Evolutionary conservation across 2,797 vertebrate species (phyloP), one percentile per base, ranked within the genome.

Genomic region (Argya squamiceps): DNA sequence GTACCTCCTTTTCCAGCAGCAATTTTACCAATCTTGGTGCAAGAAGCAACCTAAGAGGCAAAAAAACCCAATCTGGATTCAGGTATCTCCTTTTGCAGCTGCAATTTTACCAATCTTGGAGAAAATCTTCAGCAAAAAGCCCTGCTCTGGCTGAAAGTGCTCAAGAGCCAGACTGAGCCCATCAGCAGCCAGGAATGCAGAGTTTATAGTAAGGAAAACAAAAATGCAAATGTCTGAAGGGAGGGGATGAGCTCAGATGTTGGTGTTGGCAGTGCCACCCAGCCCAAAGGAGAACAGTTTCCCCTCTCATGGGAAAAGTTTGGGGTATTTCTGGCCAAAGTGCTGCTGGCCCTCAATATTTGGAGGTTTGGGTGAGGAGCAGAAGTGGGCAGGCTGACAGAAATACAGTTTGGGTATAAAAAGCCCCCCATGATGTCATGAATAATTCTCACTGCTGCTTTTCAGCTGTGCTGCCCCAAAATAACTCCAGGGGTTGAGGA

Each of bases 161-260:
- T 81, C 74, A 12, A 81, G 83, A n/a, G 62, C 50, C 50, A 92
- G 93, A 64, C 53, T 47, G 46, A 86, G 79, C 30, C 49, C 68
- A 46, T 84, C 56, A 82, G 86, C 88, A 90, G 77, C 30, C 69
- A 92, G 92, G 94, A 96, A 96, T 88, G 92, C 39, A 46, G 37
- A 88, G 85, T 87, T 96, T 90, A 88, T 11, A 46, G 39, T 10
- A 86, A 89, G 16, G 73, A 81, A 92, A 95, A 96, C 79, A 94
- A 78, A 96, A 94, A 93, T 69, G 83, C 62, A 55, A 88, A 88
- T 23, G 62, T 86, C 73, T 53, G 88, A 16, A 62, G 26, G 52
- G 65, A 90, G 65, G 3, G 8, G 24, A 78, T 94, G 95, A 96
- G 69, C 37, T 90, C 53, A 95, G 85, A 29, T 64, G 82, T 93